Evolutionary conservation across 2,888 invertebrate species (phyloP).

Genomic region (Apotomis capreana): DNA sequence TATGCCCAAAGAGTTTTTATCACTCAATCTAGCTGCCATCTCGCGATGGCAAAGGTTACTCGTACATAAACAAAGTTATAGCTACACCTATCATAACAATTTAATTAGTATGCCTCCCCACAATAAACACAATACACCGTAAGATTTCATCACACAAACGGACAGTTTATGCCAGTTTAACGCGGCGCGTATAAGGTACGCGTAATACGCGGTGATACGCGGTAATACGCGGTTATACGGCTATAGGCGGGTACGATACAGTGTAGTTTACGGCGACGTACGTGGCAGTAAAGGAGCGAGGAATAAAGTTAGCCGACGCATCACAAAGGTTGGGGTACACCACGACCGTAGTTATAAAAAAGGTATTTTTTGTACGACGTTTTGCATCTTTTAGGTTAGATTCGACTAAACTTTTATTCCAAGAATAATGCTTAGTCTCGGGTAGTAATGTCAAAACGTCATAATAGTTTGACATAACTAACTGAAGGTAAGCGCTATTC

Average conservation of each 20-base stretch:
- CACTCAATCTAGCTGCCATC: background rate
- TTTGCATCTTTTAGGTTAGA: too few relatives aligned
- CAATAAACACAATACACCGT: constrained; percentile 5
- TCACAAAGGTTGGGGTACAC: constrained; percentile 3
- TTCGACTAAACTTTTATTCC: too few relatives aligned
- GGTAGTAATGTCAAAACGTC: too few relatives aligned
- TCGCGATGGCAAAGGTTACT: background rate
- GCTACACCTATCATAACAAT: background rate
- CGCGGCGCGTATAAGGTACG: background rate
- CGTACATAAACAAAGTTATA: background rate
- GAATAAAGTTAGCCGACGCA: constrained; percentile 30
- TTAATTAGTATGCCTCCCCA: background rate
- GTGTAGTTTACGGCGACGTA: constrained; percentile 32
- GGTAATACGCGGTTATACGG: constrained; percentile 23
- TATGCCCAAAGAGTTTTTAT: background rate
- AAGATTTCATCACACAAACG: constrained; percentile 9
- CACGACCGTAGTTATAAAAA: background rate
- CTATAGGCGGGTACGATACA: constrained; percentile 26
- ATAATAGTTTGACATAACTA: too few relatives aligned
- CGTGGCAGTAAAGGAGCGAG: constrained; percentile 30
- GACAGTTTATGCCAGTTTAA: constrained; percentile 9
- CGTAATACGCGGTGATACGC: constrained; percentile 6
- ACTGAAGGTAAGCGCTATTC: too few relatives aligned
- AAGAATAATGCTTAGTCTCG: too few relatives aligned
- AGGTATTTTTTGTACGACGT: too few relatives aligned